Evolutionary conservation across 2,888 invertebrate genomes (phyloP), one percentile per base, ranked within the genome.

Genomic region (Trichogramma evanescens): DNA sequence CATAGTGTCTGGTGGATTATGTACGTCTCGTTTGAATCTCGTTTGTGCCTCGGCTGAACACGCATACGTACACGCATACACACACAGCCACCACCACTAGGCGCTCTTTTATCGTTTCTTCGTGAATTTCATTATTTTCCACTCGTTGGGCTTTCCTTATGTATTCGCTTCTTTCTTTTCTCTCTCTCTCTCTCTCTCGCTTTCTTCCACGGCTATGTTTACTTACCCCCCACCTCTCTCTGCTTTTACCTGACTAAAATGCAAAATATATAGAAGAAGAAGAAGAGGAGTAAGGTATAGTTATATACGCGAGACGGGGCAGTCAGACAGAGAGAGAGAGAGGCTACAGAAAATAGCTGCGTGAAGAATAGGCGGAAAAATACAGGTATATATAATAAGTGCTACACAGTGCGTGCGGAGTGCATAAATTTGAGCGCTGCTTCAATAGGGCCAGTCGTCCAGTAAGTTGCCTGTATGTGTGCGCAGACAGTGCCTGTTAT

Each of bases 41-140:
- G 26, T 26, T 26, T 26, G 26, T 26, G 26, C 26, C 3, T 26
- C 26, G 26, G 26, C 26, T 26, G 26, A 26, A 26, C 26, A 26
- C 26, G 26, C 26, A 2, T 26, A 26, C 26, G 26, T 26, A 26
- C 26, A 26, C 26, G 3, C 3, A 26, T 3, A 26, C 26, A 26
- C 26, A 26, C 26, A 26, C 13, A 1, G 2, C 13, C 13, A 26
- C 26, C 26, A 26, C 26, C 26, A 26, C 26, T 2, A 52, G 41
- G 44, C 6, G 41, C 26, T 43, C 43, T 42, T 59, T 39, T 52
- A 48, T 45, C 50, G 55, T 39, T 42, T 46, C 50, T 50, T 50
- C 50, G 54, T 61, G 56, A 58, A 62, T 58, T 58, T 45, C 55
- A 62, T 62, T 62, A 62, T 58, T 62, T 58, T 62, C 51, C 55